Evolutionary conservation across 2,113 vertebrate genomes (phyloP).

Genomic region (Antennarius striatus): DNA sequence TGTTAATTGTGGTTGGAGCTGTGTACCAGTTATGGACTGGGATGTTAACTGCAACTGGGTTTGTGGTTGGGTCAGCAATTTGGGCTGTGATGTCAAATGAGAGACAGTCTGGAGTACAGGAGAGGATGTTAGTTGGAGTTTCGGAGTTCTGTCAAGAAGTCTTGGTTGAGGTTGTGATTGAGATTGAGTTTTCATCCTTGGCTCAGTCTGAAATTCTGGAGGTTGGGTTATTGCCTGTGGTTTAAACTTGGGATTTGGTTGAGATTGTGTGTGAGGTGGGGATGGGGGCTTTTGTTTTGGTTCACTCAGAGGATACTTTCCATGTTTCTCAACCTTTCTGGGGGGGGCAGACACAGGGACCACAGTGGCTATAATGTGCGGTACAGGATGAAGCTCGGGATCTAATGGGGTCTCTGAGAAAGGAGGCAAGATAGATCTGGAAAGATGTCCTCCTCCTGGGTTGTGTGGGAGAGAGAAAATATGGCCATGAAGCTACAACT

Average conservation of each 20-base stretch:
- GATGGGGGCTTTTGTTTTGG: constrained; percentile 11
- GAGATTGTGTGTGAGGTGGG: constrained; percentile 9
- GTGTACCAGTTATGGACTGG: too few species aligned
- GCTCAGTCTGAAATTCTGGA: constrained; percentile 4
- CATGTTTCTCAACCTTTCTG: constrained; percentile 36
- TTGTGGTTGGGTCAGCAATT: neutral
- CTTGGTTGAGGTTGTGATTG: neutral
- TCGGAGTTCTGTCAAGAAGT: neutral
- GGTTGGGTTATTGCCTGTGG: constrained; percentile 17
- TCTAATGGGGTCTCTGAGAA: constrained; percentile 25
- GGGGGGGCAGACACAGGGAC: constrained; percentile 12
- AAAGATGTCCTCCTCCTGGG: constrained; percentile 60
- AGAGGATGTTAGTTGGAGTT: neutral
- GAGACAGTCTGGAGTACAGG: neutral
- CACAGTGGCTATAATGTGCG: constrained; percentile 28
- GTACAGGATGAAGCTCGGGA: constrained; percentile 22
- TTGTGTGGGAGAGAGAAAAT: constrained; percentile 61
- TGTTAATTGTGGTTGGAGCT: too few species aligned
- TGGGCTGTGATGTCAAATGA: neutral
- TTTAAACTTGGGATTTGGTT: constrained; percentile 3
- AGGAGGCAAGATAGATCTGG: constrained; percentile 55
- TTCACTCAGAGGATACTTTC: constrained; percentile 7
- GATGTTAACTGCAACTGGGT: neutral
- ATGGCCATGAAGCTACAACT: constrained; percentile 48
- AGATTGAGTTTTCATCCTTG: neutral